Base-by-base conservation (phyloP, 2,888 invertebrate genomes). In the Dryomyza anilis region DNA sequence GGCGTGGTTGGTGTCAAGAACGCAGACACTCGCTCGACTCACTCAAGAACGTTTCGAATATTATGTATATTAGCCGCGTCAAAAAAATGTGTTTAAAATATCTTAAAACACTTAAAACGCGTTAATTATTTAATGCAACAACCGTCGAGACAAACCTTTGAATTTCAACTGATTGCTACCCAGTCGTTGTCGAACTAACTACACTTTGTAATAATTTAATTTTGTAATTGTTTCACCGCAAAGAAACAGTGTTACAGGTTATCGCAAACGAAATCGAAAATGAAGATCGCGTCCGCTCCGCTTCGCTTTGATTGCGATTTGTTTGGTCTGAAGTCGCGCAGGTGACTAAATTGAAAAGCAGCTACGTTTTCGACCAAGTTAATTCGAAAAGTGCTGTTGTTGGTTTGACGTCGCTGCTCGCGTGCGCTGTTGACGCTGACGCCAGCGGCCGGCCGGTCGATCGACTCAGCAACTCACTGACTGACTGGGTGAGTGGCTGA, bases 71-170 rank as follows among this genome's bases (percentile, higher is more conserved):
- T 43, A 10, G 43, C 19, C 16, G 19, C 43, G 7, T 16, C 43
- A 1, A 8, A 39, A 43, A n/a, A n/a, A n/a, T n/a, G n/a, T n/a
- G n/a, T n/a, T 43, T 16, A 43, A 43, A 43, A 43, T 43, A 16
- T 8, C 8, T 43, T n/a, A 2, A n/a, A 43, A 43, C 19, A 16
- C 10, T 43, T 43, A 43, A n/a, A 16, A 2, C n/a, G 19, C 43
- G 16, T 14, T 4, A 6, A n/a, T n/a, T n/a, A n/a, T n/a, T n/a
- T n/a, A n/a, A n/a, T n/a, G n/a, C 62, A 74, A 70, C 78, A 78
- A 80, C 80, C 77, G 79, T 71, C 71, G 72, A 79, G 78, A 74
- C 76, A 78, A 73, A 76, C 77, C 74, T 74, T 78, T 78, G 74
- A 78, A 76, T 75, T 76, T 73, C 73, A 76, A 79, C 79, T 79